phyloP scores from a whole-genome alignment of 2,797 vertebrate genomes.

The Sus cebifrons region DNA sequence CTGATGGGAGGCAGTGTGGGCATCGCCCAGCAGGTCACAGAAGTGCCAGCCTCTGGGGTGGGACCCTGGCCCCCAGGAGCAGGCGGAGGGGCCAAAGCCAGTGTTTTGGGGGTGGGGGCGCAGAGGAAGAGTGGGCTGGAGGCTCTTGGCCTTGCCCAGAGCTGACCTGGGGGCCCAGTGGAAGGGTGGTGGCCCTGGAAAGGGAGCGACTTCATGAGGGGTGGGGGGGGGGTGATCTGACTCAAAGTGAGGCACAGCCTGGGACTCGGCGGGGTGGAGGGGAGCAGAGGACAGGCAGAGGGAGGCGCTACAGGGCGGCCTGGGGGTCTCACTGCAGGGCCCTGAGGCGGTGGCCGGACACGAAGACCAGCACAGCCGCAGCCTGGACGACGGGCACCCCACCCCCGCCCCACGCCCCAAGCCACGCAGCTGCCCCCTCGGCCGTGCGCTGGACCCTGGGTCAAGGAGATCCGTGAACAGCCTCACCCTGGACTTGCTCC shows the following conservation, averaged over 20 bases:
- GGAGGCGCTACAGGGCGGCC: fast-evolving
- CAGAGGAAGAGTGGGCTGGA: fast-evolving
- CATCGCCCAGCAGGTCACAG: no score
- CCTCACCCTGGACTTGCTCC: constrained; percentile 92
- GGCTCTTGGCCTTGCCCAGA: neutral
- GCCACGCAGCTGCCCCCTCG: constrained; percentile 91
- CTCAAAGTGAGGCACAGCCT: neutral
- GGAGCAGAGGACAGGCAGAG: fast-evolving
- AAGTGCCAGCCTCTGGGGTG: neutral
- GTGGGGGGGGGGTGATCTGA: neutral
- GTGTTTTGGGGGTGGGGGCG: neutral
- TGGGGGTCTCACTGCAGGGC: constrained; percentile 76
- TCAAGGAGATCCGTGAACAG: constrained; percentile 92
- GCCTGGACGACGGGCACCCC: constrained; percentile 91
- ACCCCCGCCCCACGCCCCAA: constrained; percentile 83
- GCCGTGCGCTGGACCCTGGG: constrained; percentile 72
- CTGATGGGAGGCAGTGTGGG: no score
- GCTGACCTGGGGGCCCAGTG: neutral
- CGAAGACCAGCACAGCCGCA: constrained; percentile 90
- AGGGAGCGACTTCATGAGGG: no score
- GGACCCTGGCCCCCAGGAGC: no score
- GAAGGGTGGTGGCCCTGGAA: neutral
- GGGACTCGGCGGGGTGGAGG: neutral
- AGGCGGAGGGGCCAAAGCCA: no score
- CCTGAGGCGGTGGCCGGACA: neutral